phyloP scores from a whole-genome alignment of 2,113 vertebrate species.

The Actenoides lindsayi region DNA sequence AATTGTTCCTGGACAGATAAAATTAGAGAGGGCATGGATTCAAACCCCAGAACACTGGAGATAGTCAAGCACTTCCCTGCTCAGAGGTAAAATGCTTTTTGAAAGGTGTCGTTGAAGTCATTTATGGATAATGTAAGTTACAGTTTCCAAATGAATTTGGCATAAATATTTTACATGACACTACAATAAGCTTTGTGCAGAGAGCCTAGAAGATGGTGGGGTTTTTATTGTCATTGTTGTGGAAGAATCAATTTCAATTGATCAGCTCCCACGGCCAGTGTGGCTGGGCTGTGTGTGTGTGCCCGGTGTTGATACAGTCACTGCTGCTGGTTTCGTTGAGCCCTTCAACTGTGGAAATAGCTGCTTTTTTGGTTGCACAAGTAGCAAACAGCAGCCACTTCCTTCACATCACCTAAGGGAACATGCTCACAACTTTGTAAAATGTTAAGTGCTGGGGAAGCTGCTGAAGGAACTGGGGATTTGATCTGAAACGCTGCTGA shows the following conservation, averaged over 20 bases:
- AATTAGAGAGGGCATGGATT: background rate
- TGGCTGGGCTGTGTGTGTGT: background rate
- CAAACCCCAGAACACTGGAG: background rate
- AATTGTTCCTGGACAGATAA: background rate
- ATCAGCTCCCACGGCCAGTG: background rate
- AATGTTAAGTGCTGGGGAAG: background rate
- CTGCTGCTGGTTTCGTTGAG: background rate
- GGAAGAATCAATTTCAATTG: background rate
- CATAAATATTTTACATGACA: constrained; percentile 54
- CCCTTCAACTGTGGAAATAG: background rate
- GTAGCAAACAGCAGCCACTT: background rate
- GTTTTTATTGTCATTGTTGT: background rate
- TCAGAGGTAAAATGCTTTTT: background rate
- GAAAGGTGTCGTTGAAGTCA: constrained; percentile 12
- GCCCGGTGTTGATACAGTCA: background rate
- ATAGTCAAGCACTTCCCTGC: background rate
- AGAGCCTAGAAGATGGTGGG: background rate
- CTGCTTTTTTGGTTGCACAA: background rate
- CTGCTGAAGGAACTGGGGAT: background rate
- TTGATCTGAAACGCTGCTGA: background rate
- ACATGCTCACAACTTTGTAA: background rate
- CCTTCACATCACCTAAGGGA: background rate
- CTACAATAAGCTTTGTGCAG: background rate
- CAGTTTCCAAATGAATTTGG: background rate
- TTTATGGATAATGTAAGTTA: background rate